Evolutionary conservation across 2,113 vertebrate species (phyloP).

Genomic region (Theristicus caerulescens): DNA sequence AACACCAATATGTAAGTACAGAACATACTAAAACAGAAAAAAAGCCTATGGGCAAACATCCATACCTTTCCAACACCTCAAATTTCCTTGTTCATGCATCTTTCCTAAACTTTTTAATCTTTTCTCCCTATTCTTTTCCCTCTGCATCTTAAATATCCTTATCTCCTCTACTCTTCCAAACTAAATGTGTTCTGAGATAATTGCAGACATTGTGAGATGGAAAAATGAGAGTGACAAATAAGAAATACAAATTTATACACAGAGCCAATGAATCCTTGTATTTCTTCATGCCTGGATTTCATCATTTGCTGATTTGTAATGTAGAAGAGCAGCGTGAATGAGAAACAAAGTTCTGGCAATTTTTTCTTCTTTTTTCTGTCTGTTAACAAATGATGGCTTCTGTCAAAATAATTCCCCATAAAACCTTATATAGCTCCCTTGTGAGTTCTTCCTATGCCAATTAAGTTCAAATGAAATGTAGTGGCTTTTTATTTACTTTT

Average conservation of each 20-base stretch:
- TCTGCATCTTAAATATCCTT: background rate
- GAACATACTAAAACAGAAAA: background rate
- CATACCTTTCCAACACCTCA: background rate
- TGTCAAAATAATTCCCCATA: background rate
- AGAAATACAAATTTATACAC: background rate
- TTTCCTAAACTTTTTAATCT: background rate
- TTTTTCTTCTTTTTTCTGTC: background rate
- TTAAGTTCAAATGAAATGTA: slow-evolving; percentile 14
- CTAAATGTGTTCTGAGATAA: background rate
- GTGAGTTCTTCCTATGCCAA: background rate
- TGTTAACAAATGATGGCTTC: background rate
- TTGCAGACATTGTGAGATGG: background rate
- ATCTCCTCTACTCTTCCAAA: background rate
- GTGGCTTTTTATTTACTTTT: background rate
- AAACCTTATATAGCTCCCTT: background rate
- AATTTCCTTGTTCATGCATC: background rate
- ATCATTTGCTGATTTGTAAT: background rate
- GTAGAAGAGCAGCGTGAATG: background rate
- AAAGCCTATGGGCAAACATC: background rate
- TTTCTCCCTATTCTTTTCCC: background rate
- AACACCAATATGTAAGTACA: background rate
- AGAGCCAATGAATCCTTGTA: background rate
- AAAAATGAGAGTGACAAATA: background rate
- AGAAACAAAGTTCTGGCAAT: background rate
- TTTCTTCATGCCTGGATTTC: slow-evolving; percentile 20